Base-by-base conservation (phyloP, 2,113 vertebrate species). In the Spea multiplicata region DNA sequence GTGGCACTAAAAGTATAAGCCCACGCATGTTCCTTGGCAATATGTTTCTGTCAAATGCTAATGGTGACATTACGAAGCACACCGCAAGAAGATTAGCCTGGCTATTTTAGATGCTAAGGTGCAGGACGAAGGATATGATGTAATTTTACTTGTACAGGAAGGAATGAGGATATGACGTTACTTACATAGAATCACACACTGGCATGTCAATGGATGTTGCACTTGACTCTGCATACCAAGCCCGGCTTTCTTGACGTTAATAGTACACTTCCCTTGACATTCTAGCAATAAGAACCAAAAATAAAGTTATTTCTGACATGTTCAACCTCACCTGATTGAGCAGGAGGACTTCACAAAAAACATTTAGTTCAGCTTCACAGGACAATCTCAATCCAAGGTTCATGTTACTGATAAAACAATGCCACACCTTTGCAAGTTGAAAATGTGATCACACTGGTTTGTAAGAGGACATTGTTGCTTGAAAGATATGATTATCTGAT, bases 401-500 rank as follows among this genome's bases (percentile, higher is more conserved):
- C 53, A 80, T 45, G 44, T 13, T 48, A n/a, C 52, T 74, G 66
- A 74, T 57, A 80, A 66, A 74, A 46, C 44, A 5, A 9, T 62
- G 80, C 49, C 82, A 86, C 66, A 89, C 83, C 85, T 89, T 83
- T 83, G 81, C 81, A 8, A 62, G 84, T 76, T 3, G 65, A 81
- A 75, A 73, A 70, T 44, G 64, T 67, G 59, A 67, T 59, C 55
- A 59, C 82, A 64, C 76, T n/a, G 0, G 81, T 74, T n/a, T 71
- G 69, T 0, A 13, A 14, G 67, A 47, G 77, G 77, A 74, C 3
- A 67, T 10, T 74, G 47, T 83, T 76, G 71, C 82, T 84, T 76
- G 80, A 68, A 86, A 75, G 55, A 59, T 59, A 59, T 4, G 55
- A 55, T 74, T 77, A 0, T 46, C 80, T 88, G 88, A 88, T 83